Percentiles rank a stretch among this genome's conserved stretches.
These are phyloP conservation scores for Sigmodon hispidus DNA, from an alignment of 2,113 vertebrate genomes.

Conservation along the genomic window DNA sequence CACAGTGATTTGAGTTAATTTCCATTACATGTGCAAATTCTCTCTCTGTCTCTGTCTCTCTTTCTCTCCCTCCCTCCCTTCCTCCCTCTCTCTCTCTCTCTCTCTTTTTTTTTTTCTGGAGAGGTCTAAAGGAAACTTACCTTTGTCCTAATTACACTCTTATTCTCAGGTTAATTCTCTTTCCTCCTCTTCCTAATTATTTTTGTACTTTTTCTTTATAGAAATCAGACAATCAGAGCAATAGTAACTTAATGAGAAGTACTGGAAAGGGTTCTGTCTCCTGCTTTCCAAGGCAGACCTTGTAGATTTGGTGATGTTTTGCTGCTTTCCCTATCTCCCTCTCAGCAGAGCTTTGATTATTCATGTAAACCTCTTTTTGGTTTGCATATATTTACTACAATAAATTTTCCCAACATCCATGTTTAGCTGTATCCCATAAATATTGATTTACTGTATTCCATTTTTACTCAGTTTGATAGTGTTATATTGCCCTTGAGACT, in stretches of 20 bases:
- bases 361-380: neutral
- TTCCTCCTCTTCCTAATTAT: neutral
- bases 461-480: neutral
- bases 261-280: neutral
- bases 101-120: neutral
- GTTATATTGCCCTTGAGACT: neutral
- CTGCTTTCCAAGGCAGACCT: neutral
- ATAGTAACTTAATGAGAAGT: neutral
- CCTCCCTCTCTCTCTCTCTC: neutral
- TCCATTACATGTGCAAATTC: neutral
- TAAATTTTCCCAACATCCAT: neutral
- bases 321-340: neutral
- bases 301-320: neutral
- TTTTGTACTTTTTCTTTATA: neutral
- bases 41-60: neutral
- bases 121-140: neutral
- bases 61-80: neutral
- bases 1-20: neutral
- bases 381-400: neutral
- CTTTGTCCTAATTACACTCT: too few relatives aligned
- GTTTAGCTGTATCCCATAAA: neutral
- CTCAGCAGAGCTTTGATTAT: neutral
- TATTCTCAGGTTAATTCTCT: neutral
- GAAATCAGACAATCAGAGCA: neutral
- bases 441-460: neutral